phyloP scores from a whole-genome alignment of 35 echinoderm and acorn worm species.

The Amphiura filiformis region DNA sequence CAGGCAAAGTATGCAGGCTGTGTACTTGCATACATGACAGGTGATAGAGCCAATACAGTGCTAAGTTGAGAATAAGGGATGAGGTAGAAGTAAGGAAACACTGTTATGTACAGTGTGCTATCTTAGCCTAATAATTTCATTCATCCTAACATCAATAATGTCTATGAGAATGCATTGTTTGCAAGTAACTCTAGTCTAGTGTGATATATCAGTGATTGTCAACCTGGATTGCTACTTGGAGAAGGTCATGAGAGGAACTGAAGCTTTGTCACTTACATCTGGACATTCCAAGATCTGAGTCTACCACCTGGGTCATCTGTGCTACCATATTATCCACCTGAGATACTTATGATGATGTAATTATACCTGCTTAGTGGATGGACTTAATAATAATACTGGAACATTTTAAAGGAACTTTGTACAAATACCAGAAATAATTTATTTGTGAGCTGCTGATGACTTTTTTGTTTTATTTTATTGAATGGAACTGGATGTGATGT shows the following conservation, averaged over 20 bases:
- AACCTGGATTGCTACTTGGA: no score
- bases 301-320: no score
- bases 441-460: neutral
- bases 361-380: neutral
- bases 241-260: no score
- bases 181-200: no score
- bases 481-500: neutral
- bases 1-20: neutral
- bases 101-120: neutral
- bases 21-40: neutral
- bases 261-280: no score
- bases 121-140: neutral
- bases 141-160: no score
- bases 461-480: neutral
- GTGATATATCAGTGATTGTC: no score
- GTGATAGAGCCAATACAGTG: neutral
- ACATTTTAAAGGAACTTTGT: neutral
- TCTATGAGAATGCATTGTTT: no score
- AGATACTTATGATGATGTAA: neutral
- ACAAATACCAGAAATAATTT: neutral
- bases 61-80: slow-evolving; percentile 10
- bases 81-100: neutral
- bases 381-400: neutral
- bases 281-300: no score
- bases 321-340: neutral